Evolutionary conservation across 2,888 invertebrate species (phyloP), one percentile per base, ranked within the genome.

Genomic region (Ectemnius continuus): DNA sequence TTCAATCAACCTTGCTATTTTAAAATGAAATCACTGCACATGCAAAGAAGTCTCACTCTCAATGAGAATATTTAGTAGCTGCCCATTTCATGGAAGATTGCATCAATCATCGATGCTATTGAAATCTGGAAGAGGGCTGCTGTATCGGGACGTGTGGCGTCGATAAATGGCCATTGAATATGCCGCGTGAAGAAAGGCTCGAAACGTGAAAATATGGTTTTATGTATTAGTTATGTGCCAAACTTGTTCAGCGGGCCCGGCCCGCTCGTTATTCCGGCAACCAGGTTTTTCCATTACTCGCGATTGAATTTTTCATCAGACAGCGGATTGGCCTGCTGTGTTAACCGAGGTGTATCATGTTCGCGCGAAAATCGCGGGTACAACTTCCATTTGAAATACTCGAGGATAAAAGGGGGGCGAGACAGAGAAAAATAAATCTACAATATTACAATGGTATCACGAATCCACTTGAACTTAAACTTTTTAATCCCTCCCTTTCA

Each of bases 251-350:
- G 61, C 64, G 61, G 60, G 13, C 16, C 45, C 45, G 18, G 28
- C 52, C n/a, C n/a, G 14, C 52, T 52, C 57, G 48, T 16, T 20
- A 20, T 63, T 66, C 58, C 14, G 23, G 45, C 52, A 36, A 69
- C 61, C 67, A 61, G 62, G 71, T 71, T 79, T 74, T 67, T 62
- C 61, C 74, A 62, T 73, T 69, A 72, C 26, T 20, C 20, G 46
- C 13, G 47, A 69, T 63, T 69, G 69, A 73, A 77, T 80, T 74
- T 80, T 71, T 77, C 67, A 58, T 58, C 46, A 61, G 58, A 18
- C 67, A 18, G 26, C 60, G 11, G 20, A 46, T 6, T 4, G 47
- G 36, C 65, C 6, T 58, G 52, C 63, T 62, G 61, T 36, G 36
- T 36, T 36, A 36, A 56, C 28, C 18, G 47, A 62, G 28, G 28